Conservation (phyloP, 1,140 invertebrate genomes). For the Chymomyza costata region DNA sequence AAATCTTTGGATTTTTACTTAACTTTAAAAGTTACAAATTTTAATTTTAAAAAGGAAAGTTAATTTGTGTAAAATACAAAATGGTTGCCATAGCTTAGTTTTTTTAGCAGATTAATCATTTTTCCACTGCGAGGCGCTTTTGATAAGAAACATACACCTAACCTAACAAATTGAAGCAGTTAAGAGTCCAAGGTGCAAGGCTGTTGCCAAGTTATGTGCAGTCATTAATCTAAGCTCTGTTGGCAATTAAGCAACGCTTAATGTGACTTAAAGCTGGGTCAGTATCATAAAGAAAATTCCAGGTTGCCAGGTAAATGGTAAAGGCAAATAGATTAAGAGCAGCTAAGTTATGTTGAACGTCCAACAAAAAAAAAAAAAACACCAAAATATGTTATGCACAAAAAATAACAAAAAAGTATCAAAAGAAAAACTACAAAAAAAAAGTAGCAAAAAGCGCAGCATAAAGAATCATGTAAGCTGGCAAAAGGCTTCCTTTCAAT, state of each 20-base stretch:
- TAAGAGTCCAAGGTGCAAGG: too few relatives aligned
- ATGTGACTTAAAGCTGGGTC: slow-evolving; percentile 35
- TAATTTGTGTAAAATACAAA: too few relatives aligned
- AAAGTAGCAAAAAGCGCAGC: slow-evolving; percentile 43
- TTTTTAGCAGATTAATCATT: too few relatives aligned
- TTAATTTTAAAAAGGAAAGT: too few relatives aligned
- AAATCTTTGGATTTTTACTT: too few relatives aligned
- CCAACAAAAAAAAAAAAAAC: slow-evolving; percentile 4
- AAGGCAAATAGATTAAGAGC: slow-evolving; percentile 63
- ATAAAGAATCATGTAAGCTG: slow-evolving; percentile 37
- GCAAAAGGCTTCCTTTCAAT: slow-evolving; percentile 29
- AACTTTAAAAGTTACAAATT: too few relatives aligned
- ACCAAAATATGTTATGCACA: slow-evolving; percentile 3
- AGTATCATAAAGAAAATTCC: slow-evolving; percentile 39
- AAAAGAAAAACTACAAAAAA: slow-evolving; percentile 32
- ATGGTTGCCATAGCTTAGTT: too few relatives aligned
- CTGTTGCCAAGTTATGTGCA: not conserved
- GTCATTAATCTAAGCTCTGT: slow-evolving; percentile 15
- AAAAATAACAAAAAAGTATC: not conserved
- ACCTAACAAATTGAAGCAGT: too few relatives aligned
- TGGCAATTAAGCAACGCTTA: slow-evolving; percentile 37
- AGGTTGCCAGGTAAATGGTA: slow-evolving; percentile 17
- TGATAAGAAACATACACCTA: too few relatives aligned
- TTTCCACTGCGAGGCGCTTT: too few relatives aligned
- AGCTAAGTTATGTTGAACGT: slow-evolving; percentile 39